Evolutionary conservation across 2,797 vertebrate genomes (phyloP).

Genomic region (Helostoma temminkii): DNA sequence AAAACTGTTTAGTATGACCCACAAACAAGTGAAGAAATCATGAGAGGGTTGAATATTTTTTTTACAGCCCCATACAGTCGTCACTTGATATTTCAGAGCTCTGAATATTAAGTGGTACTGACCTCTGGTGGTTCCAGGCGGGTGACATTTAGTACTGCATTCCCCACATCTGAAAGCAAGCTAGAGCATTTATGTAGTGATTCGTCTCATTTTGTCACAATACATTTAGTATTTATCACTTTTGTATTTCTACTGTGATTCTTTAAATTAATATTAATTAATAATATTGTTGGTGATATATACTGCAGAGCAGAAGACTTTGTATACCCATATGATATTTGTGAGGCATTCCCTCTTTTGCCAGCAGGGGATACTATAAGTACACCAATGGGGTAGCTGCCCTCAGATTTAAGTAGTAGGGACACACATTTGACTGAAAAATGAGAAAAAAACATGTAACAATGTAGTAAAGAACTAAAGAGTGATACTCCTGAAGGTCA

Average conservation of each 20-base stretch:
- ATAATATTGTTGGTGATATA: not conserved
- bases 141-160: constrained; percentile 9
- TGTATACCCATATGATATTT: constrained; percentile 4
- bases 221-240: not conserved
- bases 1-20: too few relatives aligned
- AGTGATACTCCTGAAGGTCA: constrained; percentile 40
- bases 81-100: not conserved
- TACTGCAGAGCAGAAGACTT: not conserved
- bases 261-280: not conserved
- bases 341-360: constrained; percentile 45
- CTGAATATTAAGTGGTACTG: constrained; percentile 45
- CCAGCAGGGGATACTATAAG: constrained; percentile 80
- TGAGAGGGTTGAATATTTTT: too few relatives aligned
- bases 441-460: constrained; percentile 6
- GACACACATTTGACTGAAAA: constrained; percentile 3
- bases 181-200: not conserved
- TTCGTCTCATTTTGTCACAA: not conserved
- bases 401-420: not conserved
- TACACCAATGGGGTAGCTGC: constrained; percentile 51
- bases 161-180: not conserved
- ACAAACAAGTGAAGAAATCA: too few relatives aligned
- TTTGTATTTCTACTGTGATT: not conserved
- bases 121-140: constrained; percentile 65
- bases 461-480: constrained; percentile 40
- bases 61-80: not conserved